A percentile compares a stretch with the other conserved stretches of the same genome.
Evolutionary conservation across 1,140 invertebrate species (phyloP).

Genomic region (Amyelois transitella): DNA sequence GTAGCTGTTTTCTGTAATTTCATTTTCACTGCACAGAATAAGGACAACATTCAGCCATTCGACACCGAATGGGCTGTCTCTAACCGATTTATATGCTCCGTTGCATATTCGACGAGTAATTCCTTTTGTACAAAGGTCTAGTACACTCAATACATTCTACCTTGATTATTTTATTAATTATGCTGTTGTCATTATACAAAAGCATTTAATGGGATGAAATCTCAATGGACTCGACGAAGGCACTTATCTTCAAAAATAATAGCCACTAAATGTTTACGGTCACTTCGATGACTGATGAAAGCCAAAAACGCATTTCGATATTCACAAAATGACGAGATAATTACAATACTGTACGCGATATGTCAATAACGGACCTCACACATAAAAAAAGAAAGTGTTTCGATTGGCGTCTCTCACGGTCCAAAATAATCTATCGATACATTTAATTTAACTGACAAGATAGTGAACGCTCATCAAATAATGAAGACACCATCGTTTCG

Average conservation of each 20-base stretch:
- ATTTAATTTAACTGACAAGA: constrained; percentile 73
- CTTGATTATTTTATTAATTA: constrained; percentile 18
- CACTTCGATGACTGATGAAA: constrained; percentile 12
- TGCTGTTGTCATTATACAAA: constrained; percentile 9
- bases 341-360: constrained; percentile 34
- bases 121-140: constrained; percentile 9
- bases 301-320: constrained; percentile 15
- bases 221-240: constrained; percentile 6
- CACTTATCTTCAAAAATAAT: constrained; percentile 9
- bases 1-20: background rate
- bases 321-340: constrained; percentile 31
- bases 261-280: constrained; percentile 14
- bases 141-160: background rate
- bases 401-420: constrained; percentile 61
- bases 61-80: constrained; percentile 54
- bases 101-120: constrained; percentile 25
- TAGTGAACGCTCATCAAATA: constrained; percentile 72
- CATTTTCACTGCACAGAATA: constrained; percentile 24
- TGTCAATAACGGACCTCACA: constrained; percentile 46
- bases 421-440: constrained; percentile 71
- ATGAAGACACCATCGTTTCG: constrained; percentile 74
- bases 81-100: constrained; percentile 48
- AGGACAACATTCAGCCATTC: constrained; percentile 33
- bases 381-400: constrained; percentile 52
- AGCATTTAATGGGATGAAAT: constrained; percentile 7